A percentile compares a stretch with the other conserved stretches of the same genome.
Evolutionary conservation across 2,888 invertebrate species (phyloP).

Genomic region (Melinaea menophilus): DNA sequence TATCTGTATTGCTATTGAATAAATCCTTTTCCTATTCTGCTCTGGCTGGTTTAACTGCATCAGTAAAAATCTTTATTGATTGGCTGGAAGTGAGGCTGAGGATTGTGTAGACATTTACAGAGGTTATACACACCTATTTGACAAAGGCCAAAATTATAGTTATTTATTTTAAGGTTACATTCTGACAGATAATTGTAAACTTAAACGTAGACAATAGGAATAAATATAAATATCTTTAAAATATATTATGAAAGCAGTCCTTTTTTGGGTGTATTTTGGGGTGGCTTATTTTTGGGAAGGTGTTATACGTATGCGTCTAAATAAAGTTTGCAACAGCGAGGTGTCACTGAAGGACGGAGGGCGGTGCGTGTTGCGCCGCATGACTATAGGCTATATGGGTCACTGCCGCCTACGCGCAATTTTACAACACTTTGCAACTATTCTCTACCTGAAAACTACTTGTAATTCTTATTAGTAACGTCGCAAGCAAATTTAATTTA

Average conservation of each 20-base stretch:
- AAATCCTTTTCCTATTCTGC: slow-evolving; percentile 11
- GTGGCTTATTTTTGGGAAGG: neutral
- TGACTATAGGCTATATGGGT: slow-evolving; percentile 64
- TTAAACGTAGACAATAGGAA: too few relatives aligned
- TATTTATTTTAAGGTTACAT: neutral
- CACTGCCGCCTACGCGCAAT: slow-evolving; percentile 73
- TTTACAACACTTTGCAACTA: slow-evolving; percentile 69
- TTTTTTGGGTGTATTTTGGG: neutral
- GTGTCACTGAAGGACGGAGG: slow-evolving; percentile 55
- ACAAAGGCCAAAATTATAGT: neutral
- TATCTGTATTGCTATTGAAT: slow-evolving; percentile 16
- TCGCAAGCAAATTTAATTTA: too few relatives aligned
- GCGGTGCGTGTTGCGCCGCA: slow-evolving; percentile 57
- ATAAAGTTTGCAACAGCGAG: slow-evolving; percentile 41
- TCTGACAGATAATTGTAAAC: too few relatives aligned
- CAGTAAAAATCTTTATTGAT: slow-evolving; percentile 42
- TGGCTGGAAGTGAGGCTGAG: slow-evolving; percentile 35
- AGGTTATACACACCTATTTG: slow-evolving; percentile 1
- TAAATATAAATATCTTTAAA: too few relatives aligned
- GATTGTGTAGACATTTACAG: slow-evolving; percentile 20
- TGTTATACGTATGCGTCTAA: slow-evolving; percentile 17
- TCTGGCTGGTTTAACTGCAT: slow-evolving; percentile 32
- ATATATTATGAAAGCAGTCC: neutral
- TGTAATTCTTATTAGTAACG: too few relatives aligned
- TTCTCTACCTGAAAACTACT: slow-evolving; percentile 37